Evolutionary conservation across 2,797 vertebrate species (phyloP), one percentile per base, ranked within the genome.

Genomic region (Enteromius paludinosus): DNA sequence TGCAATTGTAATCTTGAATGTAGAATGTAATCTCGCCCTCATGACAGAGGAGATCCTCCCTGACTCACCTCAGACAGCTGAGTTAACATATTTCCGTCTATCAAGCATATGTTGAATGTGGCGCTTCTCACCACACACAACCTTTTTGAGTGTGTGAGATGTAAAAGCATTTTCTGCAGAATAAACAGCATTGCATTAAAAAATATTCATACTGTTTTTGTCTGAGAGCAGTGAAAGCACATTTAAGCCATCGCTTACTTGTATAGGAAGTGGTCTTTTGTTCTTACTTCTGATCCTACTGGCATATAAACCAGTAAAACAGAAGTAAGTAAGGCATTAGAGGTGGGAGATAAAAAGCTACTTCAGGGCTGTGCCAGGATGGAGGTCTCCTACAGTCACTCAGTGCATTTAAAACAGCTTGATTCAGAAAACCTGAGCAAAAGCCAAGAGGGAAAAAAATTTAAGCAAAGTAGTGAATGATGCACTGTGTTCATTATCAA

Each of bases 361-460:
- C 75, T 76, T 83, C 73, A 74, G 78, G 74, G 69, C 73, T 10
- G 65, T 85, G 84, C 87, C 87, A 86, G 84, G 47, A 85, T 64
- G 78, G 74, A 86, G 61, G 80, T 82, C 68, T 56, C 61, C 47
- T 56, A 65, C 80, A 85, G 78, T 73, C 86, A 75, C 85, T 76
- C 61, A 64, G 41, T 85, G 87, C 85, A 88, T 87, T 85, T 88
- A 86, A 88, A 88, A 74, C 75, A 88, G 85, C 66, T 77, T 85
- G 80, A 88, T 86, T 86, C 85, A 87, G 85, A 80, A 82, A 83
- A 65, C 41, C 69, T 85, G 87, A 80, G 38, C 75, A 59, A 77
- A 33, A 33, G 83, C 87, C 85, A 88, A 83, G 41, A 54, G 33
- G 74, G 66, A 76, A 80, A 76, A 77, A 69, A 76, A 62, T 49